Percentiles rank a stretch among this genome's conserved stretches.
Evolutionary conservation across 2,113 vertebrate species (phyloP).

Genomic region (Elaphurus davidianus): DNA sequence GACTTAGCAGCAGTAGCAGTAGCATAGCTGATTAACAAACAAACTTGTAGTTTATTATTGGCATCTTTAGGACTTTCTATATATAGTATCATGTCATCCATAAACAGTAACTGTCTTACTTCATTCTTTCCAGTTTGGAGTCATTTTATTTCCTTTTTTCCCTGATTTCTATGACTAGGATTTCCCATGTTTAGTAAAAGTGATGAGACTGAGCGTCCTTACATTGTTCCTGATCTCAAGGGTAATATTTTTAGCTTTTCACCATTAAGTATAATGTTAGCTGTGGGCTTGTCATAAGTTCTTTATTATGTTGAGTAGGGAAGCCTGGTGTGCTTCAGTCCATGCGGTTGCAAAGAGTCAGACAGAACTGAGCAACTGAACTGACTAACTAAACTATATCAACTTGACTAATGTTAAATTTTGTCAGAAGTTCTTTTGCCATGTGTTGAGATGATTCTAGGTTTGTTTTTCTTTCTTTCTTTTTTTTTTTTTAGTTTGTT

Average conservation of each 20-base stretch:
- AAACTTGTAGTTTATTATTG: not conserved
- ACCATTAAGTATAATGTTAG: not conserved
- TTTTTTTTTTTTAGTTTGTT: not conserved
- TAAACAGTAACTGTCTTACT: not conserved
- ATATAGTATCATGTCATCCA: not conserved
- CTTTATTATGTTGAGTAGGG: not conserved
- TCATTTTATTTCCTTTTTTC: not conserved
- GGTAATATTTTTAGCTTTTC: not conserved
- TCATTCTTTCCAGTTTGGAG: not conserved
- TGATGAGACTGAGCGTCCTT: not conserved
- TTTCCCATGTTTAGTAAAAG: not conserved
- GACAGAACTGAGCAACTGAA: not conserved
- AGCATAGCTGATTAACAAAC: not conserved
- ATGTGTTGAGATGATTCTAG: not conserved
- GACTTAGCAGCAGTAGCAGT: too few species aligned
- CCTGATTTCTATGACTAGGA: not conserved
- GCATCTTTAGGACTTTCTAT: not conserved
- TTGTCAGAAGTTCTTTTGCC: not conserved
- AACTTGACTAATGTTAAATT: not conserved
- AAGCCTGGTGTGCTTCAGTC: not conserved
- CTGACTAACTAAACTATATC: not conserved
- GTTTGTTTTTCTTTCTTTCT: too few species aligned
- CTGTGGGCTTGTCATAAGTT: not conserved
- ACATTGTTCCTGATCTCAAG: not conserved
- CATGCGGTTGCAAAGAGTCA: not conserved